These are phyloP conservation scores for Echinometra lucunter DNA, from an alignment of 53 echinoderm and acorn worm genomes.

Conservation along the genomic window DNA sequence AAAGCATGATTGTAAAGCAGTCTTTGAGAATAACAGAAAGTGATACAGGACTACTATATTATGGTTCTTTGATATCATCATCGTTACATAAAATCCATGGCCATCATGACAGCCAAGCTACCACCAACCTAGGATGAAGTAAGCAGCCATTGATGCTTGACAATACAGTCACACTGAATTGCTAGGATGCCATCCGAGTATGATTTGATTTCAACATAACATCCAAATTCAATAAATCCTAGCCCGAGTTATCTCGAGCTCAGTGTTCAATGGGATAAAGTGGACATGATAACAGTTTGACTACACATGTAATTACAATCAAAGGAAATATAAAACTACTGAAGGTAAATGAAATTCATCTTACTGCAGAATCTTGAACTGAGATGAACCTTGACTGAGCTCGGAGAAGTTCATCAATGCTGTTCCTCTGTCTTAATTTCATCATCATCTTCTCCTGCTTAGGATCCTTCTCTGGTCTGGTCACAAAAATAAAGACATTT, in stretches of 20 bases:
- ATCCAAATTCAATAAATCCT: no score
- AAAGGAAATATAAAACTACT: not conserved
- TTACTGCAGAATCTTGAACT: conserved; percentile 84
- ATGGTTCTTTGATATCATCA: not conserved
- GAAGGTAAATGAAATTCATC: conserved; percentile 5
- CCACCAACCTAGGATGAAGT: not conserved
- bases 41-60: not conserved
- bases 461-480: conserved; percentile 92
- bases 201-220: no score
- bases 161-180: not conserved
- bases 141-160: not conserved
- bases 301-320: no score
- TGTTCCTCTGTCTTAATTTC: conserved; percentile 84
- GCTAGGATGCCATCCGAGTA: no score
- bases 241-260: no score
- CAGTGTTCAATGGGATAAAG: no score
- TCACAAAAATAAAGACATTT: not conserved
- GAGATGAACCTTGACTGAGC: conserved; percentile 94
- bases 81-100: not conserved
- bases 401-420: conserved; percentile 93
- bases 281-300: no score
- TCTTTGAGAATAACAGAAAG: not conserved
- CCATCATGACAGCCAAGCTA: not conserved
- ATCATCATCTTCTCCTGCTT: conserved; percentile 96
- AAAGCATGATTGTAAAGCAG: not conserved